Base-by-base conservation (phyloP, 2,797 vertebrate species). In the Poecilia velifera region DNA sequence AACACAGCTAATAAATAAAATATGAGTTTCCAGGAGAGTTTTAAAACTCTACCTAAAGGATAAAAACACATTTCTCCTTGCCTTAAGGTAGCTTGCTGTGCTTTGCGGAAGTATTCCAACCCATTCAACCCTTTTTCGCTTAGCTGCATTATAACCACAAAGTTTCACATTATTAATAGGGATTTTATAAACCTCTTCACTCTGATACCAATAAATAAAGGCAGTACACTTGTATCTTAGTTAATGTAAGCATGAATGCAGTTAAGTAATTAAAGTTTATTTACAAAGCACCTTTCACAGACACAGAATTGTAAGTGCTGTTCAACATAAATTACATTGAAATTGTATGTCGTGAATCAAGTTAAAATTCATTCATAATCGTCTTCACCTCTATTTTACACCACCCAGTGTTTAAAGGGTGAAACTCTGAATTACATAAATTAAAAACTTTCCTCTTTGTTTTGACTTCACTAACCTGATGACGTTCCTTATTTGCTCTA, bases 1-100 rank as follows among this genome's bases (percentile, higher is more conserved):
- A 86, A 84, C 62, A 51, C 72, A 75, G 77, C 77, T 88, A 73
- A 91, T 92, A 84, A 90, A 94, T 92, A 83, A 93, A 92, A 92
- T 87, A 92, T 91, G 83, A 84, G 89, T 83, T 74, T 77, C 74
- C 73, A 76, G 64, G 75, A 82, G 80, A 79, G 77, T 82, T 86
- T 80, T 71, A 85, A 84, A 82, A 79, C 83, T 64, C 77, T 51
- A 62, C 73, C 79, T 72, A 22, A 85, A 87, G 84, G 90, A 88
- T 78, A 82, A 89, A 82, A 87, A 72, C 25, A 28, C n/a, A 7
- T 28, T 45, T 71, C 25, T 28, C 13, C 25, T 68, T 72, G 76
- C 76, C 72, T 22, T 53, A 36, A 36, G 47, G 31, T 13, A 10
- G 28, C 34, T 51, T 73, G 39, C 39, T n/a, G 12, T 3, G 22